These are phyloP conservation scores for Crioceris asparagi DNA, from an alignment of 2,888 invertebrate genomes.

Conservation along the genomic window DNA sequence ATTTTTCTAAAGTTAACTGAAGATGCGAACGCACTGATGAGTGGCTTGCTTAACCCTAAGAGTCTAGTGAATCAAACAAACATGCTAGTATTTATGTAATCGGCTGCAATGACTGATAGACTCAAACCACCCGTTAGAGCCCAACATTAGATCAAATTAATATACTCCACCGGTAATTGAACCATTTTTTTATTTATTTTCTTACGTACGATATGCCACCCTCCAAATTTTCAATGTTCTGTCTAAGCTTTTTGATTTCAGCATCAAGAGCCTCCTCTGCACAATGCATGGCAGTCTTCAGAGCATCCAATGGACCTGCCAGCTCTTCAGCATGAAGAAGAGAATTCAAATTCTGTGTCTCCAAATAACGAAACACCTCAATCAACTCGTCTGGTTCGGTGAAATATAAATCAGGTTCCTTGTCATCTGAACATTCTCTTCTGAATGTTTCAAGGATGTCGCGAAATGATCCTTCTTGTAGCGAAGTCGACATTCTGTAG, in stretches of 20 bases:
- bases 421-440: slow-evolving; percentile 36
- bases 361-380: slow-evolving; percentile 47
- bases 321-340: slow-evolving; percentile 49
- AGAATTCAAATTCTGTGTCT: slow-evolving; percentile 52
- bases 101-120: too few species aligned
- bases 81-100: too few species aligned
- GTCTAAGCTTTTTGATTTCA: slow-evolving; percentile 37
- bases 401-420: slow-evolving; percentile 48
- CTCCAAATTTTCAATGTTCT: slow-evolving; percentile 36
- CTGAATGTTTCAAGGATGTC: background rate
- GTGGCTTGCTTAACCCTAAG: too few species aligned
- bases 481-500: too few species aligned
- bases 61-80: too few species aligned
- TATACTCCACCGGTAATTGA: too few species aligned
- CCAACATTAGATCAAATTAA: too few species aligned
- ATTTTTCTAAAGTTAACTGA: too few species aligned
- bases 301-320: slow-evolving; percentile 41
- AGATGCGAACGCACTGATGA: too few species aligned
- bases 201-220: slow-evolving; percentile 35
- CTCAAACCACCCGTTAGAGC: too few species aligned
- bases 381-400: slow-evolving; percentile 44
- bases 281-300: slow-evolving; percentile 39
- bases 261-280: slow-evolving; percentile 36
- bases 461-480: too few species aligned
- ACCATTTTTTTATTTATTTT: too few species aligned